Evolutionary conservation across 2,888 invertebrate species (phyloP).

Genomic region (Yponomeuta plumbellus): DNA sequence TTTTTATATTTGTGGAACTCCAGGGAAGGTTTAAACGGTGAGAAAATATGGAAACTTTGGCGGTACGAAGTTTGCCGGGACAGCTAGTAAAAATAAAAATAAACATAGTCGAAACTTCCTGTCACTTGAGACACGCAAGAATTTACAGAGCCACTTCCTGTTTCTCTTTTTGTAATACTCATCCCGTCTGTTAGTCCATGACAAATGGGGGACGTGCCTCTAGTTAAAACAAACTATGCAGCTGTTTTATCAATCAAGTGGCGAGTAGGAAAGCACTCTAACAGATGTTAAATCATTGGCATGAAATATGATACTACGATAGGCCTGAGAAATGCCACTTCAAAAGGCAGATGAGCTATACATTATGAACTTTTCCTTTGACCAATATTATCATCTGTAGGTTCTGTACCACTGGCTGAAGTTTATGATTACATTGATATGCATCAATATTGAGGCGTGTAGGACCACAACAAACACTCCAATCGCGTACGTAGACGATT

Average conservation of each 20-base stretch:
- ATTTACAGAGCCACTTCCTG: background rate
- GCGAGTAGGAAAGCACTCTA: too few species aligned
- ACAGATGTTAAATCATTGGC: background rate
- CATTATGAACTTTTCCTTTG: background rate
- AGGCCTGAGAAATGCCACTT: background rate
- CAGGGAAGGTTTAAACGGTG: too few species aligned
- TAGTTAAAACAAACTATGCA: slow-evolving; percentile 2
- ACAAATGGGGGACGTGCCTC: background rate
- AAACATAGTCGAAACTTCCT: background rate
- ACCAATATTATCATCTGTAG: background rate
- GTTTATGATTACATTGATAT: background rate
- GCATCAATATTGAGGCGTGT: too few species aligned
- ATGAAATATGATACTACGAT: background rate
- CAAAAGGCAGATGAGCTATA: background rate
- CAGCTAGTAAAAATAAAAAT: too few species aligned
- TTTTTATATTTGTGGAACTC: too few species aligned
- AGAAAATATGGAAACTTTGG: too few species aligned
- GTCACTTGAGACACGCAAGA: background rate
- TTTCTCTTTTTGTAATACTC: background rate
- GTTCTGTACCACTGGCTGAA: background rate
- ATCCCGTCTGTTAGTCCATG: background rate
- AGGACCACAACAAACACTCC: too few species aligned
- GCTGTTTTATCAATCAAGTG: background rate
- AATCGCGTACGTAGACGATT: too few species aligned
- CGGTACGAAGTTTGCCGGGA: too few species aligned